Base-by-base conservation (phyloP, 2,113 vertebrate genomes). In the Cottus gobio region DNA sequence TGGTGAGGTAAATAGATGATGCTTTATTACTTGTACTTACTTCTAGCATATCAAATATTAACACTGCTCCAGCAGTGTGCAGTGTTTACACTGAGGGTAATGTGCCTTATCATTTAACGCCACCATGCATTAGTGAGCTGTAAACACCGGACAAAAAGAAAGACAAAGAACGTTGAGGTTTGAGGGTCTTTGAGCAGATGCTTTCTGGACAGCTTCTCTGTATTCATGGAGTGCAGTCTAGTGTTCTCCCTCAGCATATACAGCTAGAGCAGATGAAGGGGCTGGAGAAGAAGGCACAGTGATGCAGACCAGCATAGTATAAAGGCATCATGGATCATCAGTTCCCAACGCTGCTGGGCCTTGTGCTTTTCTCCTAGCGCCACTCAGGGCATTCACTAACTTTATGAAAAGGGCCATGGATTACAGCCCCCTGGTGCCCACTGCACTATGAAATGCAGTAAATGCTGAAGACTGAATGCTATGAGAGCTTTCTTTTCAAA, bases 311-410 rank as follows among this genome's bases (percentile, higher is more conserved):
- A 71, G 82, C 71, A 52, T 48, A 36, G 64, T 68, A 91, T 88
- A 91, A 93, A 92, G 71, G 68, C 87, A 92, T 95, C 86, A 93
- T 93, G 91, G 91, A 92, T 93, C 92, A 94, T 83, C 84, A 92
- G 91, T 88, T 93, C 68, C 57, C 56, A 80, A 70, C 75, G 71
- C 84, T 82, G 63, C 74, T 66, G 62, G 79, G 80, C 74, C 63
- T 72, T 84, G 77, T 84, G 89, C 83, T 90, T 89, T 91, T 93
- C 87, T 89, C 77, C 79, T 44, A 87, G 85, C 84, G 16, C 72
- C 83, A 90, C 89, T 91, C 76, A 77, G 64, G 87, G 89, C 90
- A 90, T 87, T 93, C 88, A 89, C 69, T 89, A 90, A 86, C 91
- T 93, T 90, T 90, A 85, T 86, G 67, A 88, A 93, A 90, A 78